These are phyloP conservation scores for Hydrocynus forskahlii DNA, from an alignment of 2,797 vertebrate genomes.

Conservation along the genomic window DNA sequence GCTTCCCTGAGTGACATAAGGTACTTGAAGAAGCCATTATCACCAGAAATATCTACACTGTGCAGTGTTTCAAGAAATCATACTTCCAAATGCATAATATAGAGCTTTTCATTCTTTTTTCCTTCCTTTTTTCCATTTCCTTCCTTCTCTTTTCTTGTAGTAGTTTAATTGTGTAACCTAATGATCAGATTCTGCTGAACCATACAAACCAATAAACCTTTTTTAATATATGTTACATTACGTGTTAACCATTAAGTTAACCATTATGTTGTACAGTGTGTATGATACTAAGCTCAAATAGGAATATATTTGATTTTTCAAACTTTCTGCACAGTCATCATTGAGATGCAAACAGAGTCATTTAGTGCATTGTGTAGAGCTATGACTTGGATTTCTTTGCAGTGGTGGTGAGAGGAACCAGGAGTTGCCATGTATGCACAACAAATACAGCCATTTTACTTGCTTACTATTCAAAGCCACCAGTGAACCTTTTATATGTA, in stretches of 20 bases:
- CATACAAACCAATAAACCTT: neutral
- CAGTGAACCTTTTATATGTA: too few relatives aligned
- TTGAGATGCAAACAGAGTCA: too few relatives aligned
- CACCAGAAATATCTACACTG: neutral
- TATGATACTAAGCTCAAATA: neutral
- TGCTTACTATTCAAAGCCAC: too few relatives aligned
- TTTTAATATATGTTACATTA: too few relatives aligned
- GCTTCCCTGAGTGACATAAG: neutral
- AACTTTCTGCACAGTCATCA: too few relatives aligned
- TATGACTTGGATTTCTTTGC: too few relatives aligned
- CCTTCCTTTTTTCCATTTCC: too few relatives aligned
- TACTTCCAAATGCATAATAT: neutral
- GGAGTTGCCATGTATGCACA: too few relatives aligned
- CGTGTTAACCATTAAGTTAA: neutral
- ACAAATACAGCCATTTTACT: too few relatives aligned
- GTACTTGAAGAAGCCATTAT: neutral
- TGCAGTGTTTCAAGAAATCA: neutral
- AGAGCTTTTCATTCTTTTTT: neutral
- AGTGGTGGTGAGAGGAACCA: too few relatives aligned
- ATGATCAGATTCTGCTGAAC: neutral
- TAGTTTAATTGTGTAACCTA: neutral
- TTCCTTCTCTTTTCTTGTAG: neutral
- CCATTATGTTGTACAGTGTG: neutral
- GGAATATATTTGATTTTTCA: too few relatives aligned
- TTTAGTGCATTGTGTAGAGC: too few relatives aligned